Conservation (phyloP, 2,888 invertebrate species). For the Petrolisthes manimaculis region DNA sequence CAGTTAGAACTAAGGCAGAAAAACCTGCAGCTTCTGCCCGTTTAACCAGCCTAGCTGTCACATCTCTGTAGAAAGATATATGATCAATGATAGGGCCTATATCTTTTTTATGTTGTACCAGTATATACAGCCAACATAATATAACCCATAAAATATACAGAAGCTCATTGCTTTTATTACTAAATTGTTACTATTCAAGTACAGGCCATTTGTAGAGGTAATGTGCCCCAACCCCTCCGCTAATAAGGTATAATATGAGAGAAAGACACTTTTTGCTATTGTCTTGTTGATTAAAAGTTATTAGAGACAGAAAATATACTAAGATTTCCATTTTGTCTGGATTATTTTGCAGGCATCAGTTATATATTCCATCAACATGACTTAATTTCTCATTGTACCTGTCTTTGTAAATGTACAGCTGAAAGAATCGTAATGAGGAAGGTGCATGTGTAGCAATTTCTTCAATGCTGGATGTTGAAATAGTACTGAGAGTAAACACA, state of each 20-base stretch:
- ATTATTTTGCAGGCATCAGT: neutral
- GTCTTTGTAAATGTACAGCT: constrained; percentile 90
- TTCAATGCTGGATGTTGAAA: constrained; percentile 88
- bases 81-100: no score
- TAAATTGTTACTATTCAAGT: no score
- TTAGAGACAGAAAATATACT: neutral
- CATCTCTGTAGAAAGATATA: constrained; percentile 71
- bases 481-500: constrained; percentile 86
- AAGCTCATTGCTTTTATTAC: no score
- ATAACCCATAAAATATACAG: no score
- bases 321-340: no score
- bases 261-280: neutral
- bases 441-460: constrained; percentile 86
- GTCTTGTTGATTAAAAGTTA: neutral
- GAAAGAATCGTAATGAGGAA: constrained; percentile 86
- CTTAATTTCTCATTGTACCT: constrained; percentile 72
- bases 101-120: no score
- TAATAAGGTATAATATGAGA: neutral
- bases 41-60: constrained; percentile 80
- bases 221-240: no score
- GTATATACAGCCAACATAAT: no score
- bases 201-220: no score
- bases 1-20: constrained; percentile 87
- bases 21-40: constrained; percentile 88
- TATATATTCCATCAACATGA: neutral